Evolutionary conservation across 2,888 invertebrate species (phyloP), one percentile per base, ranked within the genome.

Genomic region (Phyllotreta striolata): DNA sequence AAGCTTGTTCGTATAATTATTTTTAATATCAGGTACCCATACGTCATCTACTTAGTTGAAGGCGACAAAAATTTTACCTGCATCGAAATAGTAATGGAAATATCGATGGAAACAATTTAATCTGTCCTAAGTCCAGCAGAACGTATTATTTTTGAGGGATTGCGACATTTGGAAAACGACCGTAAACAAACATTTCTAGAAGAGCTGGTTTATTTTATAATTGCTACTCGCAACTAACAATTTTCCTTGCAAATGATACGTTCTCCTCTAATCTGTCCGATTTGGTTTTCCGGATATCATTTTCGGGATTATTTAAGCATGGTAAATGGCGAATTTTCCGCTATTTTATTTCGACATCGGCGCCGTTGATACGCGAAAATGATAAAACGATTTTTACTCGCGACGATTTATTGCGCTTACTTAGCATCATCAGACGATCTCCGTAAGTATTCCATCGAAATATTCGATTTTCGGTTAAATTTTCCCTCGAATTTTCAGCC

Each of bases 401-500:
- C 38, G 7, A 12, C 41, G 2, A 14, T 54, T 9, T 35, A 55
- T 24, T 24, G 8, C 12, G 38, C 39, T 6, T 34, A 13, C 12
- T 12, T n/a, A 3, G 54, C 47, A 13, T 43, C 6, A 10, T 43
- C 57, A 34, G 63, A 46, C 7, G 67, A 70, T 44, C 52, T 70
- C 13, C 69, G 70, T 69, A 47, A 67, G 70, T 66, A 60, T 46
- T 14, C 24, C 24, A 24, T 3, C 24, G 24, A 1, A 1, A 24
- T 24, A 24, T 24, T 24, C 24, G 24, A 24, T 24, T 24, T 24
- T 24, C 24, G 24, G 24, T 24, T 24, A 24, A 24, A 24, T 1
- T 24, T 24, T 24, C 24, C 24, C 24, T 24, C 24, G 24, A 24
- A 24, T 1, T 79, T 79, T 40, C 77, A 87, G 87, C 87, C 4